Percentiles rank a stretch among this genome's conserved stretches.
These are phyloP conservation scores for Drosophila varians DNA, from an alignment of 1,140 invertebrate genomes.

Conservation along the genomic window DNA sequence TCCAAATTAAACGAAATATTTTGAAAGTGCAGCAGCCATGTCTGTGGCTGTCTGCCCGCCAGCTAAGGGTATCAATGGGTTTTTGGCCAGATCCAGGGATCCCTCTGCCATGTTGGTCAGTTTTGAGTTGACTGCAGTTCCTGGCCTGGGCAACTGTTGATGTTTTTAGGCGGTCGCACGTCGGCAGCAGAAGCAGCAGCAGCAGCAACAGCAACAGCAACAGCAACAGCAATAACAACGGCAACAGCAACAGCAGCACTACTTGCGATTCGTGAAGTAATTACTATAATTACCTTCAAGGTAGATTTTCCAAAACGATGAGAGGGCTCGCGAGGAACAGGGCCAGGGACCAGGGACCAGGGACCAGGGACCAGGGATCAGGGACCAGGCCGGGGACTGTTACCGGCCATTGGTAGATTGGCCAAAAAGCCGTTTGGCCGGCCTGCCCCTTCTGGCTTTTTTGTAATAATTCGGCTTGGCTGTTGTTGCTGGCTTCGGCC, in stretches of 20 bases:
- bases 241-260: conserved; percentile 56
- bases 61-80: conserved; percentile 74
- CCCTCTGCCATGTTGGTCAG: conserved; percentile 32
- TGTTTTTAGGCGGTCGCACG: conserved; percentile 83
- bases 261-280: conserved; percentile 83
- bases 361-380: conserved; percentile 14
- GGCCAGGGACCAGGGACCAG: conserved; percentile 5
- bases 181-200: conserved; percentile 67
- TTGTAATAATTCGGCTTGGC: conserved; percentile 72
- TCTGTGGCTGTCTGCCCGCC: conserved; percentile 48
- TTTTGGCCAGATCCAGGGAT: conserved; percentile 45
- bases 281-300: conserved; percentile 84
- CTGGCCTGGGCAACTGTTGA: conserved; percentile 76
- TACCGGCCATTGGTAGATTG: conserved; percentile 45
- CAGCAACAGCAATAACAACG: conserved; percentile 22
- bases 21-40: conserved; percentile 51
- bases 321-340: conserved; percentile 39
- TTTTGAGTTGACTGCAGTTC: conserved; percentile 38
- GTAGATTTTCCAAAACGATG: conserved; percentile 84
- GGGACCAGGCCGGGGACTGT: neutral
- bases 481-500: conserved; percentile 3
- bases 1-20: neutral
- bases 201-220: conserved; percentile 19
- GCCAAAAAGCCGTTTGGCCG: conserved; percentile 52
- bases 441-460: conserved; percentile 59